Conservation (phyloP, 2,113 vertebrate species). For the Reinhardtius hippoglossoides region DNA sequence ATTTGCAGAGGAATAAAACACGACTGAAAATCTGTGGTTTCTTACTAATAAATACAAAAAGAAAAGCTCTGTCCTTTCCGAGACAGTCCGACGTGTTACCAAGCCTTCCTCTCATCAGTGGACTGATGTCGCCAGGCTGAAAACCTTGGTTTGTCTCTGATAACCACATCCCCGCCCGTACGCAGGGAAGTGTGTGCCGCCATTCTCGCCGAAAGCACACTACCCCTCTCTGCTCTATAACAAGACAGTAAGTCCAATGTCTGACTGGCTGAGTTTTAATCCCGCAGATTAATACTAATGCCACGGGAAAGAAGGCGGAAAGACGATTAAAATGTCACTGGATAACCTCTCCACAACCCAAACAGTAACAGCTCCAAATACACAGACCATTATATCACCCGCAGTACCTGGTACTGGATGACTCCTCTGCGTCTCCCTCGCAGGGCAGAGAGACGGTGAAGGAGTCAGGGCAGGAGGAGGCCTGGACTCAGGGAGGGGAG, state of each 20-base stretch:
- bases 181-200: slow-evolving; percentile 17
- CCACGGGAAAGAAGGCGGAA: slow-evolving; percentile 76
- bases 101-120: slow-evolving; percentile 25
- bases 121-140: slow-evolving; percentile 41
- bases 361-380: slow-evolving; percentile 74
- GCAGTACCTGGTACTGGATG: slow-evolving; percentile 70
- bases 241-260: slow-evolving; percentile 65
- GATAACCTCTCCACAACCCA: slow-evolving; percentile 80
- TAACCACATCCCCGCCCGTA: slow-evolving; percentile 44
- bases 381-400: slow-evolving; percentile 70
- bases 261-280: slow-evolving; percentile 73
- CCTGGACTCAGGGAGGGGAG: background rate
- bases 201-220: slow-evolving; percentile 31
- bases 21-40: background rate
- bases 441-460: slow-evolving; percentile 33
- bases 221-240: slow-evolving; percentile 43
- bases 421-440: slow-evolving; percentile 59
- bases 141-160: slow-evolving; percentile 44
- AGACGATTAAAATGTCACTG: slow-evolving; percentile 84
- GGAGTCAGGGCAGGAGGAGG: slow-evolving; percentile 33
- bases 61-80: slow-evolving; percentile 3
- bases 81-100: slow-evolving; percentile 11
- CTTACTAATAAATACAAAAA: background rate
- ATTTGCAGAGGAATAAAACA: background rate
- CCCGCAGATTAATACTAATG: slow-evolving; percentile 78